A percentile compares a stretch with the other conserved stretches of the same genome.
Evolutionary conservation across 2,888 invertebrate genomes (phyloP).

Genomic region (Hirtodrosophila trivittata): DNA sequence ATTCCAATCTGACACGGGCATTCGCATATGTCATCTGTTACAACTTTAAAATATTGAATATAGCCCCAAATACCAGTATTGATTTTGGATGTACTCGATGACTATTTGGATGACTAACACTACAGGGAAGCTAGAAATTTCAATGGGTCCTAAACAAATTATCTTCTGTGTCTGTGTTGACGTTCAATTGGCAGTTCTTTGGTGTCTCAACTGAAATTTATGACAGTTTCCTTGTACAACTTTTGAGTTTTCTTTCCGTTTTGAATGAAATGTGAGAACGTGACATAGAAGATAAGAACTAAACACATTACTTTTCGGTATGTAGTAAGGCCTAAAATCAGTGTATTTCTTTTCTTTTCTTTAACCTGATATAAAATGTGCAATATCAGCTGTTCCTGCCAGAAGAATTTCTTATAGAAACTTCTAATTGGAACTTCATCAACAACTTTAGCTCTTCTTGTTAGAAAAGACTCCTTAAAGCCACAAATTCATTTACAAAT

Average conservation of each 20-base stretch:
- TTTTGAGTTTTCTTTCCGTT: background rate
- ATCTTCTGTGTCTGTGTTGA: background rate
- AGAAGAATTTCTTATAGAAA: no score
- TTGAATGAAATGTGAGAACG: no score
- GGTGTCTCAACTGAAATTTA: constrained; percentile 2
- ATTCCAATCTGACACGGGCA: constrained; percentile 31
- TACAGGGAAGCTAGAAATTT: no score
- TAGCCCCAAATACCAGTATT: background rate
- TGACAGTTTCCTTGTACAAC: constrained; percentile 5
- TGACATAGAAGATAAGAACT: no score
- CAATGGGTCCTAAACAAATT: background rate
- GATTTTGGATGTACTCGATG: background rate
- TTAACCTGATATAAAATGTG: no score
- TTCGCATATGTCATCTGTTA: constrained; percentile 22
- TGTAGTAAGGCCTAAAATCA: no score
- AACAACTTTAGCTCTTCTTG: no score
- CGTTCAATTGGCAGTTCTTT: background rate
- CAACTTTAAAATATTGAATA: background rate
- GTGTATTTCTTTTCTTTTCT: constrained; percentile 1
- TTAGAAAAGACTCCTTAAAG: no score
- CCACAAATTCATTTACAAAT: no score
- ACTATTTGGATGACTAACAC: no score
- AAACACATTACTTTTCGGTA: no score
- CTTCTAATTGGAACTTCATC: background rate
- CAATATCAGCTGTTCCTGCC: no score